Percentiles rank a stretch among this genome's conserved stretches.
Conservation (phyloP, 1,140 invertebrate species). For the Drosophila nasuta region DNA sequence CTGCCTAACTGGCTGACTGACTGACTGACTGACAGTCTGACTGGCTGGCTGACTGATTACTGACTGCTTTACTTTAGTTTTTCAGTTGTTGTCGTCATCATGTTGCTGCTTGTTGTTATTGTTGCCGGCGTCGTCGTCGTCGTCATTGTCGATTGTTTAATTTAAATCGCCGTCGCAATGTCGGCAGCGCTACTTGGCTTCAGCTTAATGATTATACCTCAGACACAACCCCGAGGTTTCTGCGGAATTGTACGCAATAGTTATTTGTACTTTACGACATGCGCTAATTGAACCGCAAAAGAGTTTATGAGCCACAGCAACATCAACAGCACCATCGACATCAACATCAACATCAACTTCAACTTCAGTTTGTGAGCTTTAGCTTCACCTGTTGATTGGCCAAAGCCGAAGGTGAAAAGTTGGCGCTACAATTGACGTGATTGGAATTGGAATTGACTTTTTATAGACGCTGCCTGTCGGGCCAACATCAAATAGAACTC, state of each 20-base stretch:
- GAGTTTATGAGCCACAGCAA: conserved; percentile 62
- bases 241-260: conserved; percentile 70
- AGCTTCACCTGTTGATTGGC: conserved; percentile 58
- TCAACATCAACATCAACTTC: conserved; percentile 4
- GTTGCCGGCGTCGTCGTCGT: neutral
- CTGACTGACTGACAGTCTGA: conserved; percentile 23
- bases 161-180: conserved; percentile 56
- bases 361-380: neutral
- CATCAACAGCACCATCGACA: neutral
- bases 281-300: conserved; percentile 73
- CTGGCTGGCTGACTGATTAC: conserved; percentile 56
- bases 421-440: conserved; percentile 40
- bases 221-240: conserved; percentile 44
- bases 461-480: conserved; percentile 38
- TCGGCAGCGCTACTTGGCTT: conserved; percentile 56
- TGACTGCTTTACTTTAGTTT: conserved; percentile 78
- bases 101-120: conserved; percentile 6
- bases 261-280: conserved; percentile 82
- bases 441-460: conserved; percentile 40
- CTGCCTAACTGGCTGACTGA: conserved; percentile 35
- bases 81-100: conserved; percentile 75
- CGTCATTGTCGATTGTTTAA: conserved; percentile 60
- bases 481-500: conserved; percentile 39
- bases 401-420: conserved; percentile 51
- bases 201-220: conserved; percentile 67